Percentiles rank a stretch among this genome's conserved stretches.
phyloP scores from a whole-genome alignment of 30 jellyfish, hydroid and myxozoan species.

The Aurelia sp. region DNA sequence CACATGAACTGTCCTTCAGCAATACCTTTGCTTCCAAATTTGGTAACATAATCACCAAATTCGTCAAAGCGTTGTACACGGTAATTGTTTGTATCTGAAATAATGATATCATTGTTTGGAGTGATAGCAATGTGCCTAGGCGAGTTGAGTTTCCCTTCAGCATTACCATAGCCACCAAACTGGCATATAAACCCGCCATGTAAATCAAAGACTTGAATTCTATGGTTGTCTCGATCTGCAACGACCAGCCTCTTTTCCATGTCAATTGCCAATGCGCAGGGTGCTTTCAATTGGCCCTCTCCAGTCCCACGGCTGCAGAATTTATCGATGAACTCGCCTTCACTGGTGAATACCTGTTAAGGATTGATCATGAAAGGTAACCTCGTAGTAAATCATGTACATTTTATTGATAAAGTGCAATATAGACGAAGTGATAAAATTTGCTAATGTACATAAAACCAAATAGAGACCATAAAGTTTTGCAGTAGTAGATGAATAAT shows the following conservation, averaged over 20 bases:
- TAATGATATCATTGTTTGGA: constrained; percentile 59
- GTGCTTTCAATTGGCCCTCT: constrained; percentile 91
- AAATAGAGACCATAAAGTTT: too few relatives aligned
- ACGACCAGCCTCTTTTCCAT: constrained; percentile 82
- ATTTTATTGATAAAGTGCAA: too few relatives aligned
- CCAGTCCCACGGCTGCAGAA: constrained; percentile 92
- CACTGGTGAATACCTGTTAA: constrained; percentile 72
- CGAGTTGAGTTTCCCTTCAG: constrained; percentile 94
- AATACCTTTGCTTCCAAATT: constrained; percentile 91
- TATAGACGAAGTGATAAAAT: too few relatives aligned
- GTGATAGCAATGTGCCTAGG: constrained; percentile 93
- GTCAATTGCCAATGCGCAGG: constrained; percentile 91
- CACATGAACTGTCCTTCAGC: constrained; percentile 95
- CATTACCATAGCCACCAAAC: constrained; percentile 92
- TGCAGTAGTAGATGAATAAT: too few relatives aligned
- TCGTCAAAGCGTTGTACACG: constrained; percentile 86
- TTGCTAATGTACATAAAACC: too few relatives aligned
- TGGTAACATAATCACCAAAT: constrained; percentile 71
- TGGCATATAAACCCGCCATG: constrained; percentile 83
- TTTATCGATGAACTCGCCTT: constrained; percentile 81
- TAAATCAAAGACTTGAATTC: constrained; percentile 80
- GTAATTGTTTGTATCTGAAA: constrained; percentile 92
- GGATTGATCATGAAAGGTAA: too few relatives aligned
- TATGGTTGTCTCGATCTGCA: constrained; percentile 97
- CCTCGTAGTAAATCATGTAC: too few relatives aligned